phyloP scores from a whole-genome alignment of 92 coral and sea anemone species.

The Chrysogorgia sp. region DNA sequence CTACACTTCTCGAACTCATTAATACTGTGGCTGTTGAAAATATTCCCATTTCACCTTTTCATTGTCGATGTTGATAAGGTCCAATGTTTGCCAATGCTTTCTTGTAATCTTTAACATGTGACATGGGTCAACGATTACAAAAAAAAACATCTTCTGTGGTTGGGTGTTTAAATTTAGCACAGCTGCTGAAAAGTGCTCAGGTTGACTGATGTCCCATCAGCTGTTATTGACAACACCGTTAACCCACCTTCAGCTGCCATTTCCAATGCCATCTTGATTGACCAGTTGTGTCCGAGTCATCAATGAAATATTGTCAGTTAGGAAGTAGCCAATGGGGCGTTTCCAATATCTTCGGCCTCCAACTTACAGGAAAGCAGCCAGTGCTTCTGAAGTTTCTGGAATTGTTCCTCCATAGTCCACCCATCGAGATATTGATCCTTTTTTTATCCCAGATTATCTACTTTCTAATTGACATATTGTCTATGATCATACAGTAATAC shows the following conservation, averaged over 20 bases:
- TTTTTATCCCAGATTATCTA: conserved; percentile 7
- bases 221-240: conserved; percentile 14
- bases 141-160: not conserved
- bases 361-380: conserved; percentile 3
- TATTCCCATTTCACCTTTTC: not conserved
- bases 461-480: conserved; percentile 10
- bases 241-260: conserved; percentile 22
- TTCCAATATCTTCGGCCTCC: conserved; percentile 12
- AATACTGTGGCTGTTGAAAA: too few relatives aligned
- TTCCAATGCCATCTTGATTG: not conserved
- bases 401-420: conserved; percentile 11
- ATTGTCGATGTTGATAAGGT: not conserved
- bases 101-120: conserved; percentile 24
- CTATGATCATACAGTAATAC: conserved; percentile 5
- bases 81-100: conserved; percentile 2
- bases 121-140: conserved; percentile 11
- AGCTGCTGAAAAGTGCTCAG: conserved; percentile 3
- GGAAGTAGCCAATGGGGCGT: conserved; percentile 23
- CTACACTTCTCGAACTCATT: too few relatives aligned
- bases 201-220: conserved; percentile 11
- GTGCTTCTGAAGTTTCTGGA: conserved; percentile 2
- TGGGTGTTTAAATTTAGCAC: conserved; percentile 15
- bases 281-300: not conserved
- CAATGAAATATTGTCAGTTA: not conserved
- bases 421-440: conserved; percentile 3